phyloP scores from a whole-genome alignment of 2,113 vertebrate species.

The Candoia aspera region DNA sequence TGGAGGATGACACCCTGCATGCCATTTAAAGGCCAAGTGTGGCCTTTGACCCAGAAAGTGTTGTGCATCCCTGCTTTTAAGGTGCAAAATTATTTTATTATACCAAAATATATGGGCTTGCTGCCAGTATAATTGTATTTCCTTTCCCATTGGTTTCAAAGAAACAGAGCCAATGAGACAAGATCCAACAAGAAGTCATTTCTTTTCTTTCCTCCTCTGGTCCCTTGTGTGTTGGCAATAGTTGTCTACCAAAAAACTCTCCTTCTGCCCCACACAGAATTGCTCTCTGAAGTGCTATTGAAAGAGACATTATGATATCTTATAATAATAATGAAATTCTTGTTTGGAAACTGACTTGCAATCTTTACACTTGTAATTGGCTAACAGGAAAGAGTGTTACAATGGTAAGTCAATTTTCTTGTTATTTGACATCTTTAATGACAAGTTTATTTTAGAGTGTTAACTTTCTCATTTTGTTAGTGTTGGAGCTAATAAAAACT shows the following conservation, averaged over 20 bases:
- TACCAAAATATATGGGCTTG: neutral
- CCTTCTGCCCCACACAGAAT: neutral
- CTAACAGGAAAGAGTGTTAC: slow-evolving; percentile 23
- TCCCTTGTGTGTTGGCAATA: neutral
- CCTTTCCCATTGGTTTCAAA: neutral
- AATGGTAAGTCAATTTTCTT: slow-evolving; percentile 29
- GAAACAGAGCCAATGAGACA: neutral
- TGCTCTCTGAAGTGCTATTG: neutral
- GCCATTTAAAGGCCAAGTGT: neutral
- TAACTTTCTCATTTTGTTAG: slow-evolving; percentile 37
- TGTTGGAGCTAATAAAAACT: slow-evolving; percentile 24
- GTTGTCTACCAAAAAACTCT: neutral
- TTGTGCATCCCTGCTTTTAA: neutral
- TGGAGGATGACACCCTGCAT: neutral
- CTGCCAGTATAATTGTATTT: neutral
- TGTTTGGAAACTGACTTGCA: neutral
- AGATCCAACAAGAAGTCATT: neutral
- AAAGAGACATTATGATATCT: neutral
- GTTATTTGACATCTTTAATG: slow-evolving; percentile 38
- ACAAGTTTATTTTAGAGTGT: slow-evolving; percentile 34
- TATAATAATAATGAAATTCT: neutral
- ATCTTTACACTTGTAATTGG: slow-evolving; percentile 42
- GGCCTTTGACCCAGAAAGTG: neutral
- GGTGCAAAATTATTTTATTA: neutral
- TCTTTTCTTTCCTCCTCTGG: neutral